phyloP scores from a whole-genome alignment of 1,140 invertebrate genomes.

The Leptopilina clavipes region DNA sequence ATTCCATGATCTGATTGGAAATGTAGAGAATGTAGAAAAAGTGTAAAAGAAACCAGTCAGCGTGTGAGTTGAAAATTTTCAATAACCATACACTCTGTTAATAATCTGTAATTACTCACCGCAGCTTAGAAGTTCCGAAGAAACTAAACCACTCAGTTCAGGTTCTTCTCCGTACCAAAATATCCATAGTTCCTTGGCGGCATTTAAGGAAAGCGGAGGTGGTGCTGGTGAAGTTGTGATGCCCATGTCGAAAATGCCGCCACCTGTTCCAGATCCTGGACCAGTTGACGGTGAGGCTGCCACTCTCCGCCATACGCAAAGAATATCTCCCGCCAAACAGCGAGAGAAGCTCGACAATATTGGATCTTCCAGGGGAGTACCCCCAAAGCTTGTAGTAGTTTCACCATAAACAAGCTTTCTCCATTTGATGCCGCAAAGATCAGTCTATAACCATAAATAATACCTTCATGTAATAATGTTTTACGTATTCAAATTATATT shows the following conservation, averaged over 20 bases:
- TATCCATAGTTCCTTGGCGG: constrained; percentile 97
- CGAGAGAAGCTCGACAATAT: constrained; percentile 94
- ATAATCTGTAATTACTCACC: constrained; percentile 83
- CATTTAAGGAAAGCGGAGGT: constrained; percentile 83
- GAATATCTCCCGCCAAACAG: constrained; percentile 94
- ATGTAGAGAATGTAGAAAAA: too few species aligned
- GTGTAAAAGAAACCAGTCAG: too few species aligned
- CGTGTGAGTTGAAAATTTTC: too few species aligned
- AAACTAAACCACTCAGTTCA: constrained; percentile 87
- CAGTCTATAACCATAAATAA: constrained; percentile 82
- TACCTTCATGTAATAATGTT: too few species aligned
- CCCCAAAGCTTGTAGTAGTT: constrained; percentile 77
- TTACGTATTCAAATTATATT: too few species aligned
- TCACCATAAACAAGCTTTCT: constrained; percentile 92
- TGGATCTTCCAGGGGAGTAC: constrained; percentile 89
- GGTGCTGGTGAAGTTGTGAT: constrained; percentile 76
- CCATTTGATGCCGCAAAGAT: constrained; percentile 99
- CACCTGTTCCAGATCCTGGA: constrained; percentile 65
- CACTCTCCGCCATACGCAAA: constrained; percentile 96
- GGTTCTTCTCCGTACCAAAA: constrained; percentile 99
- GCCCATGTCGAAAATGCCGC: constrained; percentile 78
- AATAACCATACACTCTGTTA: too few species aligned
- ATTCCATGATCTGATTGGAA: too few species aligned
- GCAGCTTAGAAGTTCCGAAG: constrained; percentile 84
- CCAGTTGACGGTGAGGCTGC: constrained; percentile 75